Percentiles rank a stretch among this genome's conserved stretches.
phyloP scores from a whole-genome alignment of 2,113 vertebrate species.

The Toxostoma redivivum region DNA sequence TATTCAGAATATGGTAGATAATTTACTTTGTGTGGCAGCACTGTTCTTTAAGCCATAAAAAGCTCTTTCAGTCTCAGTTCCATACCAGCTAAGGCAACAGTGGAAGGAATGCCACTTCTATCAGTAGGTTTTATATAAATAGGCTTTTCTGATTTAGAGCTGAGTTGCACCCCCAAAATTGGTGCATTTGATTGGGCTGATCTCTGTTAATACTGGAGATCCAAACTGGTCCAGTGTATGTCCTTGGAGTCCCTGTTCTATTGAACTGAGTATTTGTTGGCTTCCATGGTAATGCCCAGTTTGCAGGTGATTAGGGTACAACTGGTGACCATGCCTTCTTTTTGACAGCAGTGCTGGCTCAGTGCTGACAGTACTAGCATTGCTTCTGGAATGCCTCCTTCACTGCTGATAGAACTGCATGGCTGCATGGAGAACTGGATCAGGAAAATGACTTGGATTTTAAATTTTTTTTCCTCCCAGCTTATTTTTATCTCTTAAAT shows the following conservation, averaged over 20 bases:
- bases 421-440: background rate
- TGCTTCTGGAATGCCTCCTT: background rate
- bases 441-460: background rate
- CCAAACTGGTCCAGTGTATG: background rate
- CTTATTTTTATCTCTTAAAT: constrained; percentile 48
- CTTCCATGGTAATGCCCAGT: background rate
- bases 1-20: background rate
- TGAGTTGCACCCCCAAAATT: background rate
- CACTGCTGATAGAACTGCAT: background rate
- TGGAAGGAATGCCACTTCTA: constrained; percentile 10
- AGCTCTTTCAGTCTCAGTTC: constrained; percentile 10
- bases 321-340: background rate
- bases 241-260: background rate
- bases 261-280: background rate
- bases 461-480: background rate
- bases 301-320: background rate
- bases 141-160: constrained; percentile 13
- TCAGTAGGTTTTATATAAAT: constrained; percentile 34
- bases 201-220: background rate
- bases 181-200: background rate
- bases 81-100: background rate
- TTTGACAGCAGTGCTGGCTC: background rate
- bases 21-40: background rate
- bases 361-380: background rate
- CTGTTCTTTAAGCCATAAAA: constrained; percentile 18